Evolutionary conservation across 2,113 vertebrate species (phyloP).

Genomic region (Oncorhynchus gorbuscha): DNA sequence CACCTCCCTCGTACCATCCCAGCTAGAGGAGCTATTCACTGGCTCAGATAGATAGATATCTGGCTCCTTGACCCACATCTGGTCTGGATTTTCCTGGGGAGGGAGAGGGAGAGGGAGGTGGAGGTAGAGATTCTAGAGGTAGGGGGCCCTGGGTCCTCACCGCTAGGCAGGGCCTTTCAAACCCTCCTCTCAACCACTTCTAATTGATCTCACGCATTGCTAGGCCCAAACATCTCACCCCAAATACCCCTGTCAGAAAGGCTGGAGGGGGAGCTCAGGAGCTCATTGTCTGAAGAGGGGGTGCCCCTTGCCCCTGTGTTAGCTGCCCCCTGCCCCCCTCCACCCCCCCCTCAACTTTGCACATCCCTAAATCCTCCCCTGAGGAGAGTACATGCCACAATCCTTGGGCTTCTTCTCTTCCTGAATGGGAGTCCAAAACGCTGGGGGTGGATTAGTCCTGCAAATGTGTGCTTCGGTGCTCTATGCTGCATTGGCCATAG

Average conservation of each 20-base stretch:
- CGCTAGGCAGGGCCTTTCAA: constrained; percentile 68
- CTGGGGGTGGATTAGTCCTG: constrained; percentile 70
- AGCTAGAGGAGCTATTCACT: constrained; percentile 66
- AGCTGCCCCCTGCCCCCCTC: constrained; percentile 29
- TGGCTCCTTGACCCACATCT: constrained; percentile 74
- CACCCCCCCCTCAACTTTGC: constrained; percentile 44
- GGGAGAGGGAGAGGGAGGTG: constrained; percentile 47
- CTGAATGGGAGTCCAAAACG: constrained; percentile 72
- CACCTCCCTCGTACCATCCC: constrained; percentile 61
- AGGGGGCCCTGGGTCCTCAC: constrained; percentile 65
- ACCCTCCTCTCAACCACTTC: constrained; percentile 68
- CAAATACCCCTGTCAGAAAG: constrained; percentile 44
- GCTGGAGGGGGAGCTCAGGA: constrained; percentile 14
- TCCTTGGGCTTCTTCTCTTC: constrained; percentile 69
- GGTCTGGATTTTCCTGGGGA: constrained; percentile 69
- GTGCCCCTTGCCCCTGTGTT: constrained; percentile 30
- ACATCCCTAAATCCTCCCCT: constrained; percentile 72
- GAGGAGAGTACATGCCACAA: constrained; percentile 75
- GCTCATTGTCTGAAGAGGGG: constrained; percentile 47
- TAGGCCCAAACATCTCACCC: constrained; percentile 69
- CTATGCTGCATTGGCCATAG: constrained; percentile 31
- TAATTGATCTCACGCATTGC: constrained; percentile 75
- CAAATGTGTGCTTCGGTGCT: constrained; percentile 75
- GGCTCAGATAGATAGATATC: constrained; percentile 80
- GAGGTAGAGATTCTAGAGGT: constrained; percentile 68